Percentiles rank a stretch among this genome's conserved stretches.
Evolutionary conservation across 2,888 invertebrate species (phyloP).

Genomic region (Muscina levida): DNA sequence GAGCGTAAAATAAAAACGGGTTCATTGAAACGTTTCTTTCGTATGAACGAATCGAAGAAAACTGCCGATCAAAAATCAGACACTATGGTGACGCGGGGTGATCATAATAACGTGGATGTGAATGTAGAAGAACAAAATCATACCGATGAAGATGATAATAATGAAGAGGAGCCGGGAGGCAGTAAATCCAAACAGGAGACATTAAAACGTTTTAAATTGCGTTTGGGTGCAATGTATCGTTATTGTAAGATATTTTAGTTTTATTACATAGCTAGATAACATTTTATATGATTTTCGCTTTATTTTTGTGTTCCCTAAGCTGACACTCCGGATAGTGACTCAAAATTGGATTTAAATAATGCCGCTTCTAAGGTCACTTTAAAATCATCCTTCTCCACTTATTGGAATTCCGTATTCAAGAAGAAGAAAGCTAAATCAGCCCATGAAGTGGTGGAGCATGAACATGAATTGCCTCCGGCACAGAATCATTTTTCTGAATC

Average conservation of each 20-base stretch:
- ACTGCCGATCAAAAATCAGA: too few relatives aligned
- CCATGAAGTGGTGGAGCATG: not conserved
- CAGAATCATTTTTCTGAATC: too few relatives aligned
- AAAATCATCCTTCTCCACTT: slow-evolving; percentile 72
- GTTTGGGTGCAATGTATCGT: slow-evolving; percentile 46
- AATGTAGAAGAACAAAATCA: slow-evolving; percentile 34
- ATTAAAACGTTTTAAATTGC: slow-evolving; percentile 52
- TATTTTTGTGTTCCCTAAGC: slow-evolving; percentile 10
- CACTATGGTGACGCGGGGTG: not conserved
- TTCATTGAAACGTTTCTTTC: slow-evolving; percentile 75
- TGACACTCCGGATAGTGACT: not conserved
- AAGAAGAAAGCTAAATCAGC: slow-evolving; percentile 48
- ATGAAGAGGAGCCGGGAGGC: not conserved
- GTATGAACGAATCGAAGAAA: slow-evolving; percentile 64
- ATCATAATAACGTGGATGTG: too few relatives aligned
- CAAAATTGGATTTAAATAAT: slow-evolving; percentile 31
- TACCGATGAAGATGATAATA: not conserved
- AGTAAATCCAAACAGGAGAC: slow-evolving; percentile 18
- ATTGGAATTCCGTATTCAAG: slow-evolving; percentile 74
- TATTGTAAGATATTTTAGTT: slow-evolving; percentile 40
- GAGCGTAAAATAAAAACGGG: slow-evolving; percentile 66
- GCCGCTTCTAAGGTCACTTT: slow-evolving; percentile 67
- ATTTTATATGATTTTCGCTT: not conserved
- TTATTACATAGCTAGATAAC: not conserved
- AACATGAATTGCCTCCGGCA: too few relatives aligned